phyloP scores from a whole-genome alignment of 2,888 invertebrate genomes.

The Lathronympha strigana region DNA sequence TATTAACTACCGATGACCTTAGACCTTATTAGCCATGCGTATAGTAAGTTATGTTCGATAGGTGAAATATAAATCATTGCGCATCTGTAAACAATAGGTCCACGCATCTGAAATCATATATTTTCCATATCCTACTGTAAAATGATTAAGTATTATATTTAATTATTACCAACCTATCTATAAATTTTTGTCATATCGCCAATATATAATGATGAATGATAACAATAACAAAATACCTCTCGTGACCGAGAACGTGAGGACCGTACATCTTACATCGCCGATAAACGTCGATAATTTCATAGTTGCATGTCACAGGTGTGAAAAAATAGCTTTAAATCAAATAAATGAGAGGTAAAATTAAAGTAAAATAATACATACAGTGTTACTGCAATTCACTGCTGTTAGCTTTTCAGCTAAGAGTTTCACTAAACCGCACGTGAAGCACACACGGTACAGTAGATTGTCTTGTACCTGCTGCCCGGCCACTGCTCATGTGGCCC shows the following conservation, averaged over 20 bases:
- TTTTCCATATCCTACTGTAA: too few species aligned
- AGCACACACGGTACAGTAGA: constrained; percentile 30
- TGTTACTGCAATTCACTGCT: background rate
- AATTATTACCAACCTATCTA: too few species aligned
- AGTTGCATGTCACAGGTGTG: background rate
- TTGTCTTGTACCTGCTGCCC: constrained; percentile 16
- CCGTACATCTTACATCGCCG: constrained; percentile 1
- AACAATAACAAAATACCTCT: constrained; percentile 16
- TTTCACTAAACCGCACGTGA: constrained; percentile 8
- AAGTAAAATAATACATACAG: constrained; percentile 19
- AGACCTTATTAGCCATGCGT: too few species aligned
- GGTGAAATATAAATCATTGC: background rate
- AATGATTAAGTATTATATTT: background rate
- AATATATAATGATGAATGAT: background rate
- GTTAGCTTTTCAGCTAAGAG: background rate
- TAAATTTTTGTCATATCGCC: background rate
- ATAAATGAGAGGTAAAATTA: background rate
- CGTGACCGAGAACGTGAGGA: background rate
- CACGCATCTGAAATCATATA: background rate
- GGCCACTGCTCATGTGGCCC: constrained; percentile 50
- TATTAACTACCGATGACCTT: too few species aligned
- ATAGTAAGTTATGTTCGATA: background rate
- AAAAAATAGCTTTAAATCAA: background rate
- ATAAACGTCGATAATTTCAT: constrained; percentile 19
- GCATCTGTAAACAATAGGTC: background rate